Conservation (phyloP, 2,888 invertebrate species). For the Caenorhabditis afra region DNA sequence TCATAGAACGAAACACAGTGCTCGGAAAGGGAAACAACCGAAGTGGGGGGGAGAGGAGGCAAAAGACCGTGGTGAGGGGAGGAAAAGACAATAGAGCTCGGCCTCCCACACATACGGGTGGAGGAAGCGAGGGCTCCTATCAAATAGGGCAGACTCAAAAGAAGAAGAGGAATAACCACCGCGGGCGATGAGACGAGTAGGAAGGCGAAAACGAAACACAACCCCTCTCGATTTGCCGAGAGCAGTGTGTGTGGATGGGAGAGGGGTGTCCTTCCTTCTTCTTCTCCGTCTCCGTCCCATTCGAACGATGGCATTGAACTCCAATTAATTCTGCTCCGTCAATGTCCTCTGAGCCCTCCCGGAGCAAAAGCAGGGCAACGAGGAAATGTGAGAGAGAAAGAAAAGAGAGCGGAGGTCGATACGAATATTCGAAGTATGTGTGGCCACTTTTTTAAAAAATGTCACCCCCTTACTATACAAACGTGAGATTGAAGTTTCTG, state of each 20-base stretch:
- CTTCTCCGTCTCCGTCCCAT: slow-evolving; percentile 3
- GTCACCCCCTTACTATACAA: no score
- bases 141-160: slow-evolving; percentile 15
- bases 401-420: not conserved
- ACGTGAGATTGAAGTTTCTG: no score
- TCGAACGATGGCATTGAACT: slow-evolving; percentile 49
- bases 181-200: not conserved
- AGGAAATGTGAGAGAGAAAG: not conserved
- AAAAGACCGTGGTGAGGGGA: not conserved
- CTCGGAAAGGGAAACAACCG: slow-evolving; percentile 5
- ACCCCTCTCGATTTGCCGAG: no score
- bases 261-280: slow-evolving; percentile 19
- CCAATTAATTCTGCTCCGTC: slow-evolving; percentile 47
- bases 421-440: slow-evolving; percentile 15
- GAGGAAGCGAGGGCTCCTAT: slow-evolving; percentile 16
- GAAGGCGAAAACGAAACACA: not conserved
- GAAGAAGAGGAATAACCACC: not conserved
- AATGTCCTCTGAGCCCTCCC: slow-evolving; percentile 3
- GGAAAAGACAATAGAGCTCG: slow-evolving; percentile 34
- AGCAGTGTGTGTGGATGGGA: no score
- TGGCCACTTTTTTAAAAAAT: not conserved
- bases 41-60: slow-evolving; percentile 5
- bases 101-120: slow-evolving; percentile 8
- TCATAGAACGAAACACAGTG: slow-evolving; percentile 18
- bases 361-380: no score